Percentiles rank a stretch among this genome's conserved stretches.
These are phyloP conservation scores for Orthonychiurus folsomi DNA, from an alignment of 2,888 invertebrate genomes.

Conservation along the genomic window DNA sequence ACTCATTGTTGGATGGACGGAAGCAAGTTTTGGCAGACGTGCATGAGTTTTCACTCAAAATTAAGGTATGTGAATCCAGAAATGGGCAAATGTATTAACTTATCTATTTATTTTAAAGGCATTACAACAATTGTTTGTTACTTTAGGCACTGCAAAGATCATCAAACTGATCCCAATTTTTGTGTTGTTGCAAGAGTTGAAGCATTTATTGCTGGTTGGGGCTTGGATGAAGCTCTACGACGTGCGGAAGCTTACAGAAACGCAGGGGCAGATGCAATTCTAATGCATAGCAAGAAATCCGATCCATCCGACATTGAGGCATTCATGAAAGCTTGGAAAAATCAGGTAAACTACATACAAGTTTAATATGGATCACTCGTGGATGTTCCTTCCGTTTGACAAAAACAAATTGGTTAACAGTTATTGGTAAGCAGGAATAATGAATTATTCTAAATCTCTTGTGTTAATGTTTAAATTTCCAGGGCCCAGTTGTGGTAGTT, in stretches of 20 bases:
- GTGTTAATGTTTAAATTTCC: conserved; percentile 6
- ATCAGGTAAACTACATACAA: conserved; percentile 42
- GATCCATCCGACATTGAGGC: conserved; percentile 46
- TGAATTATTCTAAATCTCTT: background rate
- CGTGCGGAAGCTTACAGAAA: conserved; percentile 42
- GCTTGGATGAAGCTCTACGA: conserved; percentile 42
- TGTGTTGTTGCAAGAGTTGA: conserved; percentile 47
- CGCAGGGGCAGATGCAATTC: conserved; percentile 46
- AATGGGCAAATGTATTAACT: too few species aligned
- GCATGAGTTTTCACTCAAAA: conserved; percentile 47
- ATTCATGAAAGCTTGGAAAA: conserved; percentile 47
- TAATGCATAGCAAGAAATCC: conserved; percentile 46
- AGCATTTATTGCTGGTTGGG: conserved; percentile 43
- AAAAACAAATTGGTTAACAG: background rate
- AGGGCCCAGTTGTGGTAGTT: conserved; percentile 47
- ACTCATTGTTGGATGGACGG: conserved; percentile 45
- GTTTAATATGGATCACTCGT: too few species aligned
- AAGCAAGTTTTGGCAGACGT: conserved; percentile 46
- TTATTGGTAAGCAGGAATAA: background rate
- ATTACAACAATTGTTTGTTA: too few species aligned
- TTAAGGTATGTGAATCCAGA: conserved; percentile 44
- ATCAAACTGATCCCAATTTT: conserved; percentile 46
- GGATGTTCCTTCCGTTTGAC: background rate
- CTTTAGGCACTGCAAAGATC: conserved; percentile 46
- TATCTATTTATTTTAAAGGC: conserved; percentile 13